Evolutionary conservation across 2,888 invertebrate species (phyloP), one percentile per base, ranked within the genome.

Genomic region (Cyrtodaria siliqua): DNA sequence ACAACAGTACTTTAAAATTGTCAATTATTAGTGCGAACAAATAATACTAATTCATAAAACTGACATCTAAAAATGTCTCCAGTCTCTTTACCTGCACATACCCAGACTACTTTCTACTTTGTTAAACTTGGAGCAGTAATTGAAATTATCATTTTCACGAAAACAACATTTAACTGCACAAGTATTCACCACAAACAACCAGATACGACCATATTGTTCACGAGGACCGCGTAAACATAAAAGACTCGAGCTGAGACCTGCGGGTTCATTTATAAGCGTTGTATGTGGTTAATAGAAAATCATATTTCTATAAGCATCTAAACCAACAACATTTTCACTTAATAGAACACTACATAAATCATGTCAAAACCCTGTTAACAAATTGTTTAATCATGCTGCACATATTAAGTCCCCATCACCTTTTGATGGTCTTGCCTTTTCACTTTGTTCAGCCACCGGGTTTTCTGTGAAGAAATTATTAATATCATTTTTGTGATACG

Each of bases 281-380:
- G 53, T 52, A 77, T 62, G 77, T 53, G 77, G 72, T 38, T 72
- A 68, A 72, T 70, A 62, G 69, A 44, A 72, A 77, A 59, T 42
- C 47, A 60, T 64, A 49, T 52, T 64, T 49, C 56, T 66, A 33
- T 62, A 53, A 33, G 56, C 55, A 69, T 63, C 62, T 66, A 78
- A 78, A 78, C 56, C 55, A 73, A 78, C 72, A 72, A 73, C 55
- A 49, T 73, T 75, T 69, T 60, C 66, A 64, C 66, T 69, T 56
- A 61, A 79, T 69, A 79, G 68, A 69, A 29, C 69, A 50, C 24
- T 33, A 77, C 76, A 77, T 81, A 70, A 77, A 81, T 77, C 80
- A 74, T 74, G 77, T 73, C 71, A 67, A 77, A 77, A 57, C 59
- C 63, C 26, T 63, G 74, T 69, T 69, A 74, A 79, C 79, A 79